Base-by-base conservation (phyloP, 2,113 vertebrate species). In the Macrotis lagotis region DNA sequence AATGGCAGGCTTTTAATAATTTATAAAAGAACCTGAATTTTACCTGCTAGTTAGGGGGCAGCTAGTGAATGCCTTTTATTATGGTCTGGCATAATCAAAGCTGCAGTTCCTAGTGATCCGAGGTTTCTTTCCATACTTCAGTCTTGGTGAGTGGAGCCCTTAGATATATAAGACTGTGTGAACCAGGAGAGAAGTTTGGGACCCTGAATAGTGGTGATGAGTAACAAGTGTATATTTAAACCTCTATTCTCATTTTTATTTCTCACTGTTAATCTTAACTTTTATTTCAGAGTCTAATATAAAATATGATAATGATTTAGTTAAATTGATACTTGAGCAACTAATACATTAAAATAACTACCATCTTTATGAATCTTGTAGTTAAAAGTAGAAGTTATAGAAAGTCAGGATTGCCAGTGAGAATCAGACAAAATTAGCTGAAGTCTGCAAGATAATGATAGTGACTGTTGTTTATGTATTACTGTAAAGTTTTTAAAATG, bases 251-350 rank as follows among this genome's bases (percentile, higher is more conserved):
- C 28, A 16, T 48, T 1, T 66, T 48, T 96, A 93, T 51, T 16
- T 49, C 53, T 3, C 8, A 28, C 28, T 53, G 7, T 25, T 44
- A 47, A 9, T 92, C n/a, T 91, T 48, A 92, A 50, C 24, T 53
- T 92, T 44, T 10, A 19, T 51, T 91, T 91, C 92, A 97, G 31
- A 94, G 52, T 90, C 53, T 90, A 51, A 94, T 28, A 90, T 22
- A 90, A 92, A 94, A 83, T 0, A 7, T 53, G 25, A 25, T 50
- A 26, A 51, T 55, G 92, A 47, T 66, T 47, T 47, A 91, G 47
- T 92, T 51, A 94, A 74, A 88, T 94, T 93, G 26, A 24, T 55
- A 25, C 91, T 24, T 50, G 53, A 28, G 1, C 89, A 91, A 47
- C 44, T 89, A 90, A 31, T 50, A 52, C 74, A 48, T 47, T 66